These are phyloP conservation scores for Labrus mixtus DNA, from an alignment of 2,113 vertebrate species.

Conservation along the genomic window DNA sequence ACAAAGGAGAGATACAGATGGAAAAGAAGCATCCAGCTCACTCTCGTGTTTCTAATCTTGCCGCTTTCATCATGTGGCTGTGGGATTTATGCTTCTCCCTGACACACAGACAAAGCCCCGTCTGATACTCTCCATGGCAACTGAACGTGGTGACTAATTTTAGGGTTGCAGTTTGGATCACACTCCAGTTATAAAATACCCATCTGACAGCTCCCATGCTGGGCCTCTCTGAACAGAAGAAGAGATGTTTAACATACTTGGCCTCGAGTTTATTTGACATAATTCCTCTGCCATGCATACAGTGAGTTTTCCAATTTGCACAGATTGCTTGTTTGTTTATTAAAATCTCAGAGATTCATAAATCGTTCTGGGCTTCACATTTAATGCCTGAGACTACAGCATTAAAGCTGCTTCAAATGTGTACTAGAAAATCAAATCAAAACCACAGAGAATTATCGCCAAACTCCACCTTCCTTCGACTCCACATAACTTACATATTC, in stretches of 20 bases:
- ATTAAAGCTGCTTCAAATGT: background rate
- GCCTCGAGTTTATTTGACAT: constrained; percentile 5
- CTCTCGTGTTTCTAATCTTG: constrained; percentile 65
- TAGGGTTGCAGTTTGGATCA: constrained; percentile 64
- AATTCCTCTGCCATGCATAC: background rate
- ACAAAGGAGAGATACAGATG: constrained; percentile 57
- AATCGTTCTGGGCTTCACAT: background rate
- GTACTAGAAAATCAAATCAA: too few species aligned
- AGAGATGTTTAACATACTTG: constrained; percentile 26
- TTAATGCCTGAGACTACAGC: background rate
- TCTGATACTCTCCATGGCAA: constrained; percentile 78
- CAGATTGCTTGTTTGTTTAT: background rate
- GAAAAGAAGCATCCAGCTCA: constrained; percentile 66
- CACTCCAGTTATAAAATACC: constrained; percentile 68
- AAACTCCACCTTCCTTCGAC: too few species aligned
- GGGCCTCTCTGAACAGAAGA: constrained; percentile 37
- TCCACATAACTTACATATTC: too few species aligned
- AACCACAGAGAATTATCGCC: too few species aligned
- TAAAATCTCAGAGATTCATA: background rate
- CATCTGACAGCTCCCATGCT: constrained; percentile 46
- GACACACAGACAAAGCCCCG: constrained; percentile 61
- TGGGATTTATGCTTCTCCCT: constrained; percentile 68
- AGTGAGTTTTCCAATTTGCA: background rate
- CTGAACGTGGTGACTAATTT: constrained; percentile 65
- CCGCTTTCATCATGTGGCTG: constrained; percentile 57